Base-by-base conservation (phyloP, 2,797 vertebrate genomes). In the Propithecus deckenii region DNA sequence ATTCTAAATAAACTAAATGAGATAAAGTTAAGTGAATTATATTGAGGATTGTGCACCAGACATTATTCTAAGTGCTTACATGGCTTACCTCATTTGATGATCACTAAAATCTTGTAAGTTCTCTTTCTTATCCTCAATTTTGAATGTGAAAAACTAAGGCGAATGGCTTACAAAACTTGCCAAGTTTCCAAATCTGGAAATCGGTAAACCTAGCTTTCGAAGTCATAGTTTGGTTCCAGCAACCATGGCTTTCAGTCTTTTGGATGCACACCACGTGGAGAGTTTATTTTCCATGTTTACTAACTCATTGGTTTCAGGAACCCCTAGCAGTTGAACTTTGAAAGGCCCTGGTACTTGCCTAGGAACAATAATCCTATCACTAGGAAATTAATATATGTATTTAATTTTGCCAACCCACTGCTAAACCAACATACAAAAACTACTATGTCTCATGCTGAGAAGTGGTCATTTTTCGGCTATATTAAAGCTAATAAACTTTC, bases 141-240 rank as follows among this genome's bases (percentile, higher is more conserved):
- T 85, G 72, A 63, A 84, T 9, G 61, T 79, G 12, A 84, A 14
- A 91, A 78, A 74, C 59, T 83, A 67, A 86, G 25, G 8, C 10
- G 63, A 55, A 55, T 81, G 20, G n/a, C 50, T 95, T 91, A 23
- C 20, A 74, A 59, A 81, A 67, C 55, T 57, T 71, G 4, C 18
- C 12, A 89, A 46, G 35, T 0, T 72, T 81, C 48, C 17, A 72
- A 13, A 80, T 43, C 35, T 91, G n/a, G 32, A 88, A 83, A 57
- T 41, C 52, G 9, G 2, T 59, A 43, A 23, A 55, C 28, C 2
- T 87, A 25, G 13, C 8, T 85, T 95, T 35, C 2, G 17, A 38
- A 57, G 0, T 0, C 3, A 1, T 67, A 55, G 23, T 9, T 0
- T 2, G 50, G 22, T 35, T 0, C 7, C 8, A 35, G 0, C 1